Evolutionary conservation across 2,797 vertebrate species (phyloP), one percentile per base, ranked within the genome.

Genomic region (Neopelma chrysocephalum): DNA sequence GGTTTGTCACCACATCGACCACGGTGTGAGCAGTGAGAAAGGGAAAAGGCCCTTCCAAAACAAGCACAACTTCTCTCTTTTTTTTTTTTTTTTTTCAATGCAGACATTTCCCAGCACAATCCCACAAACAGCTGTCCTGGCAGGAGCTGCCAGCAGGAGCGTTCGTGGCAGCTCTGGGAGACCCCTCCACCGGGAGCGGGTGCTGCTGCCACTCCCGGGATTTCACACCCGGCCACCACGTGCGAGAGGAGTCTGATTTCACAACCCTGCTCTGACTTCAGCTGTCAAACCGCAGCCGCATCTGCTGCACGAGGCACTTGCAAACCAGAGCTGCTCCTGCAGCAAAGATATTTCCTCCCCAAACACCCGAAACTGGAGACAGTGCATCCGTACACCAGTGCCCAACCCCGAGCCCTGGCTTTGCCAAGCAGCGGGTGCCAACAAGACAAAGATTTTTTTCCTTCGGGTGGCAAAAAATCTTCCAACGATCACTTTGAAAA

Each of bases 311-410:
- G 3, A 3, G 0, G 4, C 1, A 7, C 64, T 23, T 10, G n/a
- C 73, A 56, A 64, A 70, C 36, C 86, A 47, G 69, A 83, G 53
- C 71, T 29, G 54, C 1, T 56, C 42, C 69, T 79, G 61, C n/a
- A 79, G 62, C 54, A 60, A 27, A 83, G 18, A 9, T 20, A 54
- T 32, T 54, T 54, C 53, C 53, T 53, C 53, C 54, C 40, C 56
- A 10, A 1, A 45, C 12, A 34, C 26, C 54, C 48, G 13, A 60
- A 87, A 71, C 9, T 53, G 19, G 51, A 32, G 31, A 4, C 0
- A 0, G 58, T 0, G 1, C 27, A 23, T 29, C 47, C 0, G 0
- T 8, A 38, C 36, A 7, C 1, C 47, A 5, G 13, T 2, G 12
- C 18, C 22, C 60, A 13, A 43, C 23, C 26, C 5, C 2, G 0